Conservation (phyloP, 1,140 invertebrate species). For the Hydropsyche tenuis region DNA sequence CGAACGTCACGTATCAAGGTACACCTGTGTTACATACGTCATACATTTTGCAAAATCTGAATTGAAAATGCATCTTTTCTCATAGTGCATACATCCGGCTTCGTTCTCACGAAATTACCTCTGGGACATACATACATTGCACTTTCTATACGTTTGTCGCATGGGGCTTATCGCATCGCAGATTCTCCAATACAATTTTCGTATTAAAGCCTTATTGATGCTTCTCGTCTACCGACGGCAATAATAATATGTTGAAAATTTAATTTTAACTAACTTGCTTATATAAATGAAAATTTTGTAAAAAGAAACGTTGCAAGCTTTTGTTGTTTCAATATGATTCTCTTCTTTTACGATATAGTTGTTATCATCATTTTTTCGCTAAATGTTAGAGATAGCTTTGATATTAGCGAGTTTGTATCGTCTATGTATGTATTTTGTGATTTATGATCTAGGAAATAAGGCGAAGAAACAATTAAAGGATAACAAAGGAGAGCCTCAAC, state of each 20-base stretch:
- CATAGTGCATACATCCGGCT: background rate
- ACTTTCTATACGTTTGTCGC: background rate
- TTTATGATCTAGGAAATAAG: constrained; percentile 12
- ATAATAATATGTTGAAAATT: background rate
- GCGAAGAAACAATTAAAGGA: constrained; percentile 29
- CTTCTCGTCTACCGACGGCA: background rate
- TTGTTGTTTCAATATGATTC: too few species aligned
- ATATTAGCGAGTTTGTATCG: too few species aligned
- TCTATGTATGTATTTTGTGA: background rate
- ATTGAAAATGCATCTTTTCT: background rate
- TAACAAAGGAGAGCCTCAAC: constrained; percentile 16
- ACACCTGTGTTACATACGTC: too few species aligned
- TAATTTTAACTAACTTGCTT: background rate
- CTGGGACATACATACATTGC: background rate
- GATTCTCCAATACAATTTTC: constrained; percentile 9
- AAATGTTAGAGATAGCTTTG: too few species aligned
- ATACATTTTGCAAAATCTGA: too few species aligned
- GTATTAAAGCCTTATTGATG: too few species aligned
- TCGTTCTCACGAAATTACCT: constrained; percentile 16
- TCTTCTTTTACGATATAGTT: too few species aligned
- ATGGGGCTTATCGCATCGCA: background rate
- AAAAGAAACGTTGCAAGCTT: too few species aligned
- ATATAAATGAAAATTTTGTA: too few species aligned
- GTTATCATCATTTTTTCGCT: too few species aligned
- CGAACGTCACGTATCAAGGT: too few species aligned